Evolutionary conservation across 92 coral and sea anemone genomes (phyloP), one percentile per base, ranked within the genome.

Genomic region (Diadumene lineata): DNA sequence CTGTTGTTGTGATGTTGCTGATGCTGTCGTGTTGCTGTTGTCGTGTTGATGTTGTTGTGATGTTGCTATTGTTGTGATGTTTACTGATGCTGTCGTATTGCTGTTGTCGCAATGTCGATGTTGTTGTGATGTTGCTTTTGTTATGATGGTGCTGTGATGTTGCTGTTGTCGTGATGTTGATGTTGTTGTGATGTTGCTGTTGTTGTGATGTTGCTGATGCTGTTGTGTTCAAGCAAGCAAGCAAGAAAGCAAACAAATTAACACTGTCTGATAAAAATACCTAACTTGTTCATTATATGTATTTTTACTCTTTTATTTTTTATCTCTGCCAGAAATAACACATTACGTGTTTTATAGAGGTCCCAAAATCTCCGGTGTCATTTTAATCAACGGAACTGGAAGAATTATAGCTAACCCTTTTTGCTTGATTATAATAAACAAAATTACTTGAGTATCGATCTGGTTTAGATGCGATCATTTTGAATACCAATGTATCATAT

Each of bases 1-100:
- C 13, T 3, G 19, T 53, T 53, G 19, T 4, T 53, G 19, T 53
- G 10, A 16, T 16, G 24, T 53, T 53, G 58, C 19, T 53, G 58
- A 9, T 21, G 65, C 17, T 60, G 13, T 60, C 26, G 65, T 22
- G 7, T 60, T 16, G 2, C 26, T 16, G 60, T 22, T 27, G 65
- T 7, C 7, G 7, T 2, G 65, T 6, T 60, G 29, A 3, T 2
- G 32, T 6, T 60, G 62, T 56, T 56, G 11, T 56, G 62, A 10
- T 56, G 62, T 56, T 56, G 62, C 22, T 56, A n/a, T 56, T 21
- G 62, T 56, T 56, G 62, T n/a, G 51, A 44, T 44, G 9, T 17
- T 44, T 53, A 53, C 2, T 53, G 19, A 3, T 53, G 19, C 2
- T 53, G 24, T 53, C 4, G 10, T 53, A 23, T 53, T 53, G 58